phyloP scores from a whole-genome alignment of 2,888 invertebrate genomes.

The Dugesia japonica region DNA sequence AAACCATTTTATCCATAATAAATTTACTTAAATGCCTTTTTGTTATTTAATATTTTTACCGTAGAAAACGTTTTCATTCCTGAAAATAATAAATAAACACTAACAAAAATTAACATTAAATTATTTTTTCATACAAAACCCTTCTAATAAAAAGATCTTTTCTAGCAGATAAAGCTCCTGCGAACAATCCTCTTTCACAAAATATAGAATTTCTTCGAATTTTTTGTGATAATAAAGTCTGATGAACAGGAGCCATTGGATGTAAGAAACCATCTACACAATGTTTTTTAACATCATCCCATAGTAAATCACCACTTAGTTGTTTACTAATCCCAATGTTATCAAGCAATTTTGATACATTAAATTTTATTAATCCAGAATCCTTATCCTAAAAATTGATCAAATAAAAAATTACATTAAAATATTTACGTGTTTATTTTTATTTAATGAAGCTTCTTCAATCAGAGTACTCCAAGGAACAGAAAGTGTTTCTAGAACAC shows the following conservation, averaged over 20 bases:
- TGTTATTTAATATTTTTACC: no score
- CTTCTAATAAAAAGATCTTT: background rate
- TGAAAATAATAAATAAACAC: no score
- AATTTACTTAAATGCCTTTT: no score
- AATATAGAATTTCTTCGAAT: background rate
- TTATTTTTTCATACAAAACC: no score
- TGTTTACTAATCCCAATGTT: background rate
- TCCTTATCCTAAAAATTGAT: background rate
- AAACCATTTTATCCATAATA: no score
- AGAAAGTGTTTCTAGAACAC: slow-evolving; percentile 2
- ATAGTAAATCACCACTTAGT: background rate
- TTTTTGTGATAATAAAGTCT: background rate
- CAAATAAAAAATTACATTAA: background rate
- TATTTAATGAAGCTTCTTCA: slow-evolving; percentile 21
- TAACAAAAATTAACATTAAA: no score
- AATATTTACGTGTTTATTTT: background rate
- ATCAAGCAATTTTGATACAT: background rate
- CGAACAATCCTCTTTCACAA: background rate
- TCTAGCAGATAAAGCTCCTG: background rate
- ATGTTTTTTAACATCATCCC: background rate
- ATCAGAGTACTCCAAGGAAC: slow-evolving; percentile 28
- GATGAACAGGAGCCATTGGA: background rate
- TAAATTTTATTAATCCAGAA: background rate
- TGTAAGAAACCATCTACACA: background rate
- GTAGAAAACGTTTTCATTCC: no score